A percentile compares a stretch with the other conserved stretches of the same genome.
phyloP scores from a whole-genome alignment of 1,140 invertebrate genomes.

The Bradysia coprophila region DNA sequence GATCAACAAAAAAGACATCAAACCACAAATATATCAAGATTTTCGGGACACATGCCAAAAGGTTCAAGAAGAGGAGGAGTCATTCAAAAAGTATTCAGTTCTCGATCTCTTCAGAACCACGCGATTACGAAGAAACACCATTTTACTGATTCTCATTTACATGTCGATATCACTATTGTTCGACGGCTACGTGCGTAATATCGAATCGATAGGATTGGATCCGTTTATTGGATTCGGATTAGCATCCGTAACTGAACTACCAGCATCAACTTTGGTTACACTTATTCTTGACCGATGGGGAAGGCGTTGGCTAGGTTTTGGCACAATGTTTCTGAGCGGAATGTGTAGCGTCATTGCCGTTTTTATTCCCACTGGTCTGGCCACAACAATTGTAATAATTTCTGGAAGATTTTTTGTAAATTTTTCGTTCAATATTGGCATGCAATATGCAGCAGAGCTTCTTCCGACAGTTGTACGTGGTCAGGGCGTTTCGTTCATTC shows the following conservation, averaged over 20 bases:
- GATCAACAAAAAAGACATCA: constrained; percentile 12
- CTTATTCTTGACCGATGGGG: constrained; percentile 45
- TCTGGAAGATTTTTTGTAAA: constrained; percentile 68
- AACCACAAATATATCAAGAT: constrained; percentile 13
- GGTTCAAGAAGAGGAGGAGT: constrained; percentile 12
- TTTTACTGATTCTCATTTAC: constrained; percentile 29
- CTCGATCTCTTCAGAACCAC: constrained; percentile 34
- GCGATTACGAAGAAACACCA: constrained; percentile 31
- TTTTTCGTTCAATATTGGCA: constrained; percentile 73
- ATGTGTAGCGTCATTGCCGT: constrained; percentile 54
- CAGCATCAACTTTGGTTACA: constrained; percentile 43
- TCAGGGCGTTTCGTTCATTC: constrained; percentile 56
- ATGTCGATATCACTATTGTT: constrained; percentile 45
- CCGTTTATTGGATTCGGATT: constrained; percentile 50
- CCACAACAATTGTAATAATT: too few species aligned
- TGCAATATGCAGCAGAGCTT: constrained; percentile 74
- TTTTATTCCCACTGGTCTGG: constrained; percentile 43
- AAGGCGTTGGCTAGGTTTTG: constrained; percentile 57
- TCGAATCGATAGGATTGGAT: constrained; percentile 39
- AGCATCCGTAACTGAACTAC: constrained; percentile 46
- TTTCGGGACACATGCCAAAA: not conserved
- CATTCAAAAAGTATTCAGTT: constrained; percentile 27
- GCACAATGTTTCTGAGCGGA: constrained; percentile 53
- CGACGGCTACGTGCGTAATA: constrained; percentile 45
- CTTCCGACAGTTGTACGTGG: constrained; percentile 36